Evolutionary conservation across 2,888 invertebrate genomes (phyloP), one percentile per base, ranked within the genome.

Genomic region (Conus canariensis): DNA sequence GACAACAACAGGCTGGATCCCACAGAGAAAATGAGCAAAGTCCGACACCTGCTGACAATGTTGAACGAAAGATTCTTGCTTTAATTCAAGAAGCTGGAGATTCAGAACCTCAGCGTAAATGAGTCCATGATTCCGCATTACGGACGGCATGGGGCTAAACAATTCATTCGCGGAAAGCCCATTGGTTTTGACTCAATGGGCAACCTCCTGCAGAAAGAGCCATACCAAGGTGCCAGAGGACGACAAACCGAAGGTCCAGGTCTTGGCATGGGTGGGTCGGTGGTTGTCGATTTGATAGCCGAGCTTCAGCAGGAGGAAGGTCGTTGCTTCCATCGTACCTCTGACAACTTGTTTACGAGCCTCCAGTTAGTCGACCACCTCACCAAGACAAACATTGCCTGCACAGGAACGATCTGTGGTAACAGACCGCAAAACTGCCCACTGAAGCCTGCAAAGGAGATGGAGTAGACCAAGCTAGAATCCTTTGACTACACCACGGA

Each of bases 151-250:
- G 45, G 80, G 6, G 10, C 80, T 45, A 6, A 80, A 30, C 30
- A 30, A 2, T 30, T 30, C 30, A 30, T 30, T 30, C 10, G n/a
- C 1, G 77, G 45, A 45, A 80, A 80, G 14, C 5, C 9, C 80
- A 45, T 80, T 30, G 30, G 30, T 5, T 30, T 12, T 5, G 30
- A 10, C 30, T 1, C 4, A 80, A 80, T 4, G 30, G 10, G 80
- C 30, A 30, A 92, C 85, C 64, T 87, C 16, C 8, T 92, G 3
- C 91, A 92, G 45, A 56, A 89, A 70, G 90, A 90, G 22, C 91
- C 91, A 7, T 90, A 92, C 82, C 90, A 92, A 87, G 90, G 91
- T 60, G 88, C 91, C 8, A 59, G n/a, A 74, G 89, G 83, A 85
- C n/a, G 89, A 22, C 85, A 85, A n/a, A 8, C n/a, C 1, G 59